Percentiles rank a stretch among this genome's conserved stretches.
These are phyloP conservation scores for Eueides isabella DNA, from an alignment of 1,140 invertebrate species.

Conservation along the genomic window DNA sequence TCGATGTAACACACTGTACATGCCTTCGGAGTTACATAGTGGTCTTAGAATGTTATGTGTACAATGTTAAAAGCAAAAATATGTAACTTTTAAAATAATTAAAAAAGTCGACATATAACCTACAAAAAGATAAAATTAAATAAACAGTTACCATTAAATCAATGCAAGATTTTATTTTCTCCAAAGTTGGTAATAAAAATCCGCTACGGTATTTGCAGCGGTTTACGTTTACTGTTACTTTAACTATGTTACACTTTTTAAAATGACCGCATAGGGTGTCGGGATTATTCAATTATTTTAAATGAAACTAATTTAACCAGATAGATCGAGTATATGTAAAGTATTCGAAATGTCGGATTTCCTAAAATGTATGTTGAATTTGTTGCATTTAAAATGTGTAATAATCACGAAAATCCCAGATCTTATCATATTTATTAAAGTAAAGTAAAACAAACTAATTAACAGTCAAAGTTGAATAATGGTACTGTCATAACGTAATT, in stretches of 20 bases:
- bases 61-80: too few species aligned
- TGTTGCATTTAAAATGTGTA: too few species aligned
- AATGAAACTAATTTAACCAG: too few species aligned
- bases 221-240: slow-evolving; percentile 68
- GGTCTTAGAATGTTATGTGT: too few species aligned
- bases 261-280: slow-evolving; percentile 19
- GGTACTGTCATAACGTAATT: too few species aligned
- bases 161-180: slow-evolving; percentile 18
- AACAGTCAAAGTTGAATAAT: too few species aligned
- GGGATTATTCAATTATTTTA: not conserved
- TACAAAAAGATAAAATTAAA: not conserved
- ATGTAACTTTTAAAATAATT: not conserved
- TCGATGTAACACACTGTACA: too few species aligned
- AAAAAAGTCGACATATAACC: not conserved
- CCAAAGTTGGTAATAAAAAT: slow-evolving; percentile 55
- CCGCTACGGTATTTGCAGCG: slow-evolving; percentile 73
- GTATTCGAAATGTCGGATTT: too few species aligned
- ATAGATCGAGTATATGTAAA: too few species aligned
- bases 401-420: too few species aligned
- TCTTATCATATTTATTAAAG: not conserved
- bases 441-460: not conserved
- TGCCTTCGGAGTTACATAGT: too few species aligned
- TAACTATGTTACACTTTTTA: slow-evolving; percentile 56
- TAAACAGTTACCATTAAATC: not conserved
- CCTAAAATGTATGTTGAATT: too few species aligned